Conservation (phyloP, 2,888 invertebrate species). For the Lutraria lutraria region DNA sequence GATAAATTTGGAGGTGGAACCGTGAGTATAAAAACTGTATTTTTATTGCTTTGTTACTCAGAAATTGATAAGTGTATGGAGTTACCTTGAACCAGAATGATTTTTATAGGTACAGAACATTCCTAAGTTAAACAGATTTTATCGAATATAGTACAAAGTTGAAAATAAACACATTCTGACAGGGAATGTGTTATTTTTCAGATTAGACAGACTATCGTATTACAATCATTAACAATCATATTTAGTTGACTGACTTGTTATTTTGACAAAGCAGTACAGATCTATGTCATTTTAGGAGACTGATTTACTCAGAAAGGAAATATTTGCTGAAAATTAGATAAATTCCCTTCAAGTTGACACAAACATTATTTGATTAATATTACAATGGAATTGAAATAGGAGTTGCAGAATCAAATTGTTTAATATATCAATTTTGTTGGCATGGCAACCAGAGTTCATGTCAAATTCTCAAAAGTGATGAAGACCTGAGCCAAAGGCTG, state of each 20-base stretch:
- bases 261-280: no score
- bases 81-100: no score
- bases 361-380: background rate
- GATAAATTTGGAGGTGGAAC: slow-evolving; percentile 63
- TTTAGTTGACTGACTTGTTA: no score
- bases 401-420: background rate
- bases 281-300: background rate
- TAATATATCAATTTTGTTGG: background rate
- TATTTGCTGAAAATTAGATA: no score
- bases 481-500: background rate
- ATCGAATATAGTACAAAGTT: no score
- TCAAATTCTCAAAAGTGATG: background rate
- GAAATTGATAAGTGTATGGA: no score
- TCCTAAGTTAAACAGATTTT: no score
- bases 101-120: no score
- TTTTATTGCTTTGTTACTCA: background rate
- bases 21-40: slow-evolving; percentile 41
- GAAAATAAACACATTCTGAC: no score
- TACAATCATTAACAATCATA: no score
- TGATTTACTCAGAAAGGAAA: background rate
- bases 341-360: background rate
- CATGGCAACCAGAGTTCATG: background rate
- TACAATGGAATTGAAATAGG: background rate
- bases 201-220: no score
- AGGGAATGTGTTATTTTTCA: no score